phyloP scores from a whole-genome alignment of 2,888 invertebrate genomes.

The Isoperla grammatica region DNA sequence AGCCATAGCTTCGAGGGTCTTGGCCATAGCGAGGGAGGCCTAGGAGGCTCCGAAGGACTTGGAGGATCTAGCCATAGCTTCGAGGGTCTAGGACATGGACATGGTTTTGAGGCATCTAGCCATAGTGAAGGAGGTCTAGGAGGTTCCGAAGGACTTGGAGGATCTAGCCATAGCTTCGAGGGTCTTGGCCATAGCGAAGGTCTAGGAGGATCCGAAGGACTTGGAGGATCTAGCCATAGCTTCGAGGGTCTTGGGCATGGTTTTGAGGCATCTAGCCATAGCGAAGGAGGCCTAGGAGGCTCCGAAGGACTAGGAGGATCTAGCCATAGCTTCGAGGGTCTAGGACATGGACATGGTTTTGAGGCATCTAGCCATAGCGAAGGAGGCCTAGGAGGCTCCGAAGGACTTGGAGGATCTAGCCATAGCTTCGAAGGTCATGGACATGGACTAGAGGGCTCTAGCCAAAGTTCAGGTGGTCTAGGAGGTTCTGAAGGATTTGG shows the following conservation, averaged over 20 bases:
- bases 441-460: neutral
- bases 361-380: neutral
- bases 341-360: conserved; percentile 11
- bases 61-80: neutral
- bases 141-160: conserved; percentile 7
- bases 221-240: neutral
- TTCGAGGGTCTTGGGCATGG: conserved; percentile 16
- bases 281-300: too few species aligned
- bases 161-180: neutral
- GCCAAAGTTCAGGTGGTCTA: neutral
- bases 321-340: neutral
- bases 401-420: neutral
- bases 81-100: conserved; percentile 17
- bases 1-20: conserved; percentile 4
- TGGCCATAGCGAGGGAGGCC: too few species aligned
- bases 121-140: neutral
- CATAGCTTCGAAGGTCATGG: conserved; percentile 10
- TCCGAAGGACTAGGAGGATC: too few species aligned
- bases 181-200: conserved; percentile 14
- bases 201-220: neutral
- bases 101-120: conserved; percentile 1
- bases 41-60: too few species aligned
- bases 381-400: conserved; percentile 2
- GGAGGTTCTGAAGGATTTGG: conserved; percentile 11
- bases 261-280: neutral